These are phyloP conservation scores for Poeciliopsis paucimaculata DNA, from an alignment of 2,797 vertebrate genomes.

Conservation along the genomic window DNA sequence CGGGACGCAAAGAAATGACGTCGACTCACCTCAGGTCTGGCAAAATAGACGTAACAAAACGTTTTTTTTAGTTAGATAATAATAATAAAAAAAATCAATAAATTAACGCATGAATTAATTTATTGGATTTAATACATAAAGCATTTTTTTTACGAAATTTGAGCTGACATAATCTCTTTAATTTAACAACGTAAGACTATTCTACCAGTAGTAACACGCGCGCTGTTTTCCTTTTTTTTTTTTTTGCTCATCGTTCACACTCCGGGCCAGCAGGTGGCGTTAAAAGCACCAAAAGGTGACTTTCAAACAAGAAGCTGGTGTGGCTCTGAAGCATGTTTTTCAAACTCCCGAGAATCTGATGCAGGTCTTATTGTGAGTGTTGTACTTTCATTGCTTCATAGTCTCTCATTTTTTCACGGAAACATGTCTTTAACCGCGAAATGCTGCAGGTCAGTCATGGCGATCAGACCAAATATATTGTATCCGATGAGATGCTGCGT, in stretches of 20 bases:
- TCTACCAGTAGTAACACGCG: neutral
- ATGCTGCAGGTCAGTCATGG: slow-evolving; percentile 27
- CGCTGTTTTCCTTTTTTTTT: neutral
- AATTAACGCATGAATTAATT: neutral
- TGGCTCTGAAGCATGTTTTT: neutral
- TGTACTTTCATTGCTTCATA: neutral
- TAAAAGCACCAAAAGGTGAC: neutral
- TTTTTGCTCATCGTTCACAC: neutral
- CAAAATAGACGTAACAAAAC: neutral
- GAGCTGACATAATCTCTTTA: neutral
- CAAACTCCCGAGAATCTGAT: neutral
- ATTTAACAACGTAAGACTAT: neutral
- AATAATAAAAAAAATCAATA: neutral
- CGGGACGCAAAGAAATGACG: slow-evolving; percentile 74
- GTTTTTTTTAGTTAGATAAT: neutral
- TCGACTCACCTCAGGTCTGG: rapidly evolving
- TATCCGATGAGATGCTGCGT: slow-evolving; percentile 1
- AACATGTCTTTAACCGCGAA: slow-evolving; percentile 39
- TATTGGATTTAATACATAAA: neutral
- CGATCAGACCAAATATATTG: slow-evolving; percentile 6
- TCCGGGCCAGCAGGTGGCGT: slow-evolving; percentile 1
- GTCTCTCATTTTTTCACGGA: neutral
- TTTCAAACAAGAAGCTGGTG: neutral
- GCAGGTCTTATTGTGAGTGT: neutral
- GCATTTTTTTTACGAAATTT: neutral